Percentiles rank a stretch among this genome's conserved stretches.
Evolutionary conservation across 2,797 vertebrate species (phyloP).

Genomic region (Chelon labrosus): DNA sequence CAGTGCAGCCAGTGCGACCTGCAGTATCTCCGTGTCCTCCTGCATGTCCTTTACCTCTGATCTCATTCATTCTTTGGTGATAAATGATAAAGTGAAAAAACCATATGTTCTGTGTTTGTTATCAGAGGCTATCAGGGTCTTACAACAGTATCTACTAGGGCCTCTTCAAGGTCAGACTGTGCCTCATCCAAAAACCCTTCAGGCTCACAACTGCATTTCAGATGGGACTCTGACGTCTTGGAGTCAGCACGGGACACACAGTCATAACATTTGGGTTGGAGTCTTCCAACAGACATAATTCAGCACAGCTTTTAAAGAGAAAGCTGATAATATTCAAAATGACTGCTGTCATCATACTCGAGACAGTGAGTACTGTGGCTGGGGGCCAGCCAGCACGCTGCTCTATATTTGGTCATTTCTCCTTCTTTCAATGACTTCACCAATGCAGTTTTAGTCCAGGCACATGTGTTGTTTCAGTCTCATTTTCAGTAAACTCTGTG

Average conservation of each 20-base stretch:
- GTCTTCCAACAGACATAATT: constrained; percentile 79
- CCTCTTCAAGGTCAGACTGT: constrained; percentile 67
- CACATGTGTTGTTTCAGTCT: constrained; percentile 82
- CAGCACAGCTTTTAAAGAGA: constrained; percentile 78
- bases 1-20: constrained; percentile 11
- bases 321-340: constrained; percentile 79
- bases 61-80: constrained; percentile 34
- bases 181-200: constrained; percentile 65
- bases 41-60: constrained; percentile 45
- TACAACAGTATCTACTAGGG: constrained; percentile 45
- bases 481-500: constrained; percentile 85
- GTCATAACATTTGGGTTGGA: constrained; percentile 80
- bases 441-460: constrained; percentile 55
- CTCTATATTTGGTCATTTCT: constrained; percentile 77
- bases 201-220: constrained; percentile 54
- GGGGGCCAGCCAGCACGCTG: constrained; percentile 38
- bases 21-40: constrained; percentile 56
- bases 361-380: constrained; percentile 55
- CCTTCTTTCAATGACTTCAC: constrained; percentile 61
- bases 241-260: constrained; percentile 71
- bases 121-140: constrained; percentile 66
- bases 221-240: constrained; percentile 64
- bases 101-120: constrained; percentile 51
- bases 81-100: constrained; percentile 59
- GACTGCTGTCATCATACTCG: constrained; percentile 64